Conservation (phyloP, 1,140 invertebrate species). For the Vollenhovia emeryi region DNA sequence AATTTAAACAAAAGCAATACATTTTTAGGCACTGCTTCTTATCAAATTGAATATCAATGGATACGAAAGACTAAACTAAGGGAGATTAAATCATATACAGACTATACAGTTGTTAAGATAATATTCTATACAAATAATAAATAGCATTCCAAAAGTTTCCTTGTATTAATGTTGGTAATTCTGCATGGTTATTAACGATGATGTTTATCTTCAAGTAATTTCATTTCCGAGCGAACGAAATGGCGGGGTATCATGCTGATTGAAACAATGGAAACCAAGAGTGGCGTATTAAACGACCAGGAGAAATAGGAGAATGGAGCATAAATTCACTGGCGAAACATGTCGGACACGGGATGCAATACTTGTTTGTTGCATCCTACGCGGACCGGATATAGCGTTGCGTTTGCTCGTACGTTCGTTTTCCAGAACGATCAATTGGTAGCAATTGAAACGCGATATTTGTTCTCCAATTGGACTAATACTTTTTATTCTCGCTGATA, state of each 20-base stretch:
- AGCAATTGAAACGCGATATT: slow-evolving; percentile 70
- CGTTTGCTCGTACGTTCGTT: slow-evolving; percentile 44
- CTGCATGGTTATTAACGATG: slow-evolving; percentile 11
- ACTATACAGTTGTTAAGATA: not conserved
- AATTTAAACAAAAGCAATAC: not conserved
- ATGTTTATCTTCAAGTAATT: slow-evolving; percentile 16
- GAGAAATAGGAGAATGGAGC: slow-evolving; percentile 19
- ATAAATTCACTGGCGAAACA: slow-evolving; percentile 61
- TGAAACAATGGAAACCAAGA: slow-evolving; percentile 45
- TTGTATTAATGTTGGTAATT: not conserved
- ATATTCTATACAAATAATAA: not conserved
- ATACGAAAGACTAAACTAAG: not conserved
- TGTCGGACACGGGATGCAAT: slow-evolving; percentile 19
- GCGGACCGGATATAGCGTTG: slow-evolving; percentile 55
- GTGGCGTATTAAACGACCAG: slow-evolving; percentile 50
- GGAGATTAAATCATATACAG: not conserved
- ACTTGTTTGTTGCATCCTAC: slow-evolving; percentile 65
- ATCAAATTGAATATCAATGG: not conserved
- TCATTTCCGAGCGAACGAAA: not conserved
- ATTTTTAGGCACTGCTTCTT: not conserved
- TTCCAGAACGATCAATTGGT: slow-evolving; percentile 55
- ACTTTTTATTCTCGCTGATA: slow-evolving; percentile 44
- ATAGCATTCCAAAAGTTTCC: not conserved
- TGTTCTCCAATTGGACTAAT: slow-evolving; percentile 65
- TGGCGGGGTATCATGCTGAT: slow-evolving; percentile 35